phyloP scores from a whole-genome alignment of 2,113 vertebrate genomes.

The Carettochelys insculpta region DNA sequence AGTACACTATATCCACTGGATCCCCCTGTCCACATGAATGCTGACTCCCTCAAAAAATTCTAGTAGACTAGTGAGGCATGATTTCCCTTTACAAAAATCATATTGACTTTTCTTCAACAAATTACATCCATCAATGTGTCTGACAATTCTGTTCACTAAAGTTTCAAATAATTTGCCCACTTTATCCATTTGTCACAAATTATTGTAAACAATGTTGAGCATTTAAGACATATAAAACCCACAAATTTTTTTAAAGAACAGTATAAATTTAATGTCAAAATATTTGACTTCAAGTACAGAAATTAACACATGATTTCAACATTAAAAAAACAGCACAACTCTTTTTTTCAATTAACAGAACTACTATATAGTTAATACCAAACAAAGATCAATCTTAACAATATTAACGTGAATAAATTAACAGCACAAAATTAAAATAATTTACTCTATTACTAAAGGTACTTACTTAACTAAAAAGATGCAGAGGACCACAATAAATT shows the following conservation, averaged over 20 bases:
- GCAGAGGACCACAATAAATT: slow-evolving; percentile 60
- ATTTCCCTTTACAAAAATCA: no score
- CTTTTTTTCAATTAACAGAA: slow-evolving; percentile 62
- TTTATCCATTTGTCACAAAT: background rate
- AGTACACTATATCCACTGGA: no score
- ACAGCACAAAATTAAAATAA: slow-evolving; percentile 55
- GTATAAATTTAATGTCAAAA: slow-evolving; percentile 77
- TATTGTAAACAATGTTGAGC: background rate
- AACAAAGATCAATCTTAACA: slow-evolving; percentile 73
- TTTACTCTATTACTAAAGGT: slow-evolving; percentile 58
- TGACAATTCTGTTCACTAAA: no score
- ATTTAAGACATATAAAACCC: slow-evolving; percentile 40
- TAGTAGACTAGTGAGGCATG: no score
- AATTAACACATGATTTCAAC: slow-evolving; percentile 84
- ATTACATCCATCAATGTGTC: no score
- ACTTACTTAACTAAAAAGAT: slow-evolving; percentile 61
- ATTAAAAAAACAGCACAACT: slow-evolving; percentile 71
- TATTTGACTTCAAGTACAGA: slow-evolving; percentile 73
- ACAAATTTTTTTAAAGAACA: slow-evolving; percentile 51
- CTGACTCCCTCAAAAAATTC: no score
- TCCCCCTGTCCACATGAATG: no score
- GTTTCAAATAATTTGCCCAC: no score
- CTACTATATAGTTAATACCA: slow-evolving; percentile 60
- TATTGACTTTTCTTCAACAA: no score
- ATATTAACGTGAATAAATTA: slow-evolving; percentile 70